These are phyloP conservation scores for Microcaecilia unicolor DNA, from an alignment of 2,797 vertebrate genomes.

Conservation along the genomic window DNA sequence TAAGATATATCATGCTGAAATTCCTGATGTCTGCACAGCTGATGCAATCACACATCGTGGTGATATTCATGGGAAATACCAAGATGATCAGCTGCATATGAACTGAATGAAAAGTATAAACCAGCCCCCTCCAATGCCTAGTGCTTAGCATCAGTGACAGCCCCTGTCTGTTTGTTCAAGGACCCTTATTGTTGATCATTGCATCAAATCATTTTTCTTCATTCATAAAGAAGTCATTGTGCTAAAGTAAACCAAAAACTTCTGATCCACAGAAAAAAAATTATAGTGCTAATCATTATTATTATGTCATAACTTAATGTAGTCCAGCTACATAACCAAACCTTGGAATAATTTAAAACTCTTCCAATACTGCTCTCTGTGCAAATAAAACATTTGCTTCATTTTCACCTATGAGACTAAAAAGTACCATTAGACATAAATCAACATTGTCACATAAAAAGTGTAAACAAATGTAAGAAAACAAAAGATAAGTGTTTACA, in stretches of 20 bases:
- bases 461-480: slow-evolving; percentile 55
- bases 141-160: neutral
- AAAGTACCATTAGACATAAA: slow-evolving; percentile 65
- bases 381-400: slow-evolving; percentile 67
- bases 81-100: too few relatives aligned
- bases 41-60: too few relatives aligned
- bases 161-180: too few relatives aligned
- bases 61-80: too few relatives aligned
- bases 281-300: slow-evolving; percentile 53
- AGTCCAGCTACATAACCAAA: slow-evolving; percentile 91
- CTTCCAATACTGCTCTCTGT: slow-evolving; percentile 64
- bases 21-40: too few relatives aligned
- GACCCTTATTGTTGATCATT: too few relatives aligned
- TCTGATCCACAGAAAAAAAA: slow-evolving; percentile 65
- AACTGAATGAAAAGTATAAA: too few relatives aligned
- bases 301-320: slow-evolving; percentile 78
- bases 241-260: slow-evolving; percentile 49
- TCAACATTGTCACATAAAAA: slow-evolving; percentile 59
- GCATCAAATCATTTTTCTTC: too few relatives aligned
- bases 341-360: slow-evolving; percentile 66
- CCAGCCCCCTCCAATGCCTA: too few relatives aligned
- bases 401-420: slow-evolving; percentile 58
- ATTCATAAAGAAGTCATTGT: slow-evolving; percentile 19
- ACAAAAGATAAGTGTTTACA: slow-evolving; percentile 26
- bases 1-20: too few relatives aligned